Evolutionary conservation across 2,113 vertebrate genomes (phyloP).

Genomic region (Rhinichthys klamathensis): DNA sequence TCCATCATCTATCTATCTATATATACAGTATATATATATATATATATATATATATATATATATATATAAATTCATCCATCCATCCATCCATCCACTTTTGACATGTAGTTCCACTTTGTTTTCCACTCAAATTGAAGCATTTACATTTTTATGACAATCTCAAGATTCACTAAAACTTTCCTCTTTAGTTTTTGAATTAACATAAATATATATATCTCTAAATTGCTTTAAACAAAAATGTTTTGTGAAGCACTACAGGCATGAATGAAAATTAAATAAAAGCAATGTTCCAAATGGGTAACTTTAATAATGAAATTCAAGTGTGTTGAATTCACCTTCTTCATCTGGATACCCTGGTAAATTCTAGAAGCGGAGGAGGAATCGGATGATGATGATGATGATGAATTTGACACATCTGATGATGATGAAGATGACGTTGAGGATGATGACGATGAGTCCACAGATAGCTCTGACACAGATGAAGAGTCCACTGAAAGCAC

Average conservation of each 20-base stretch:
- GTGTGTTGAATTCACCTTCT: background rate
- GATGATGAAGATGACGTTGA: slow-evolving; percentile 30
- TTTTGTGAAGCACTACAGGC: slow-evolving; percentile 1
- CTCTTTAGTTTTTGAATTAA: slow-evolving; percentile 50
- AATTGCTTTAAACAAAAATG: slow-evolving; percentile 4
- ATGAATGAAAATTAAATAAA: background rate
- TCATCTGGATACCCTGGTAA: background rate
- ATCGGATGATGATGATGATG: slow-evolving; percentile 43
- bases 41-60: no score
- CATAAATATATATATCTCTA: background rate
- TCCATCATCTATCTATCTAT: no score
- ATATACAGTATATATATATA: no score
- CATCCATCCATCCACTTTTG: background rate
- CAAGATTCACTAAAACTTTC: slow-evolving; percentile 4
- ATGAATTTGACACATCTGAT: slow-evolving; percentile 38
- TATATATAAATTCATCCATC: no score
- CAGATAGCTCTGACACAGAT: slow-evolving; percentile 9
- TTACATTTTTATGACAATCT: slow-evolving; percentile 39
- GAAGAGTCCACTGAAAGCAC: slow-evolving; percentile 59
- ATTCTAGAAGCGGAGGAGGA: slow-evolving; percentile 53
- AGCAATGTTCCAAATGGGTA: background rate
- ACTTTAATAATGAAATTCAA: slow-evolving; percentile 8
- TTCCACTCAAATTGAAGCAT: background rate
- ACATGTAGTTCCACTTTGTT: background rate
- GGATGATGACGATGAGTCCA: slow-evolving; percentile 36